Base-by-base conservation (phyloP, 1,140 invertebrate species). In the Hycleus phaleratus region DNA sequence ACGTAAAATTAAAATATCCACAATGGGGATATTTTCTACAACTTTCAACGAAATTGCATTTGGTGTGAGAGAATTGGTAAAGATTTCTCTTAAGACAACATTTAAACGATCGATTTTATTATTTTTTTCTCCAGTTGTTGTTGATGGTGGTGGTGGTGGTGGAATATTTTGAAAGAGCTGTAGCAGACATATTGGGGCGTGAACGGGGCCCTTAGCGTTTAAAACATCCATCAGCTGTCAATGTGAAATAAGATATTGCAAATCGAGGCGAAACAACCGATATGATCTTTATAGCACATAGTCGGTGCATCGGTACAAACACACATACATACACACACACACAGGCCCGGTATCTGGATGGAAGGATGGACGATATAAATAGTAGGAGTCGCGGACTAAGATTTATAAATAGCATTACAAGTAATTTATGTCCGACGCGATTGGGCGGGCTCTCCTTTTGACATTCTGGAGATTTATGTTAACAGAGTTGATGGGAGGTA, bases 361-460 rank as follows among this genome's bases (percentile, higher is more conserved):
- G 52, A 46, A 57, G 62, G 59, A 61, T 59, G 56, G 62, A 52
- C 59, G 55, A 60, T 62, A 65, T 63, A 65, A 67, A 66, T 68
- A 63, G 64, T 63, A 61, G 61, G 66, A 63, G 59, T 65, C 59
- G 59, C 60, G 62, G 58, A 61, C 56, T 53, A 60, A 64, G 66
- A 70, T 68, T 70, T 70, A 70, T 70, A 70, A 70, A 70, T 70
- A 69, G 69, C 67, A 68, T 67, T 70, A 70, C 68, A 66, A 66
- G 67, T 70, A 70, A 70, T 70, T 70, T 70, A 70, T 70, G 67
- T 68, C 59, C 60, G 67, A 58, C 61, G 69, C 69, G 69, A 70
- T 70, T 70, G 69, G 69, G 69, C 69, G 69, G 62, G 51, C 67
- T 68, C 64, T 67, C 60, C 62, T 69, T 70, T 70, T 70, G 69